Evolutionary conservation across 2,888 invertebrate species (phyloP).

Genomic region (Elegia similella): DNA sequence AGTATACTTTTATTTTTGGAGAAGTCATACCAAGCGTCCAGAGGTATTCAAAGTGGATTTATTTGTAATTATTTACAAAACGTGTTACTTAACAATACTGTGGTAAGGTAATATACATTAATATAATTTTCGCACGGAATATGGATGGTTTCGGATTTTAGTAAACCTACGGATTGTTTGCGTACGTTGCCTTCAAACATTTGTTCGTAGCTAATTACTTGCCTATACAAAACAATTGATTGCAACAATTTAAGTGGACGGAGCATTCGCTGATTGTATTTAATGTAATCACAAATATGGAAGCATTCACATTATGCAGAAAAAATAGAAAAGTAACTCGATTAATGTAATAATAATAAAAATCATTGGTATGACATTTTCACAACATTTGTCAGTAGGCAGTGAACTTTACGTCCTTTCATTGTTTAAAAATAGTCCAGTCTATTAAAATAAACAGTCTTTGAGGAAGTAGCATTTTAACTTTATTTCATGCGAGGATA

Average conservation of each 20-base stretch:
- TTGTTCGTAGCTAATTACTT: constrained; percentile 8
- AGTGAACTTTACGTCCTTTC: not conserved
- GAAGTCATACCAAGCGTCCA: constrained; percentile 38
- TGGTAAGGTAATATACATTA: constrained; percentile 35
- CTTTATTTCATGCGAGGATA: not conserved
- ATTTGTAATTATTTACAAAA: constrained; percentile 52
- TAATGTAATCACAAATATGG: constrained; percentile 42
- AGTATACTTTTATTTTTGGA: constrained; percentile 29
- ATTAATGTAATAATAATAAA: not conserved
- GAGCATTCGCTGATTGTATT: constrained; percentile 61
- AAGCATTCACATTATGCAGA: constrained; percentile 29
- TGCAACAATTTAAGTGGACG: constrained; percentile 61
- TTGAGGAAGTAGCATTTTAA: not conserved
- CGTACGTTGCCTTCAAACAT: constrained; percentile 4
- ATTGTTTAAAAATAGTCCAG: not conserved
- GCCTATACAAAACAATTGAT: constrained; percentile 28
- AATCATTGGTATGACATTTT: not conserved
- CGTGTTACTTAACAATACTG: constrained; percentile 53
- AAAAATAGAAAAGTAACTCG: not conserved
- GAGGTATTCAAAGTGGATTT: constrained; percentile 54
- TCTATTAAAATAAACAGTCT: not conserved
- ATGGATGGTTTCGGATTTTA: constrained; percentile 36
- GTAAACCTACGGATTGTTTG: constrained; percentile 24
- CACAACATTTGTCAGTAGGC: not conserved
- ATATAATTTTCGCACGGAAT: constrained; percentile 27